Evolutionary conservation across 2,113 vertebrate species (phyloP), one percentile per base, ranked within the genome.

Genomic region (Limanda limanda): DNA sequence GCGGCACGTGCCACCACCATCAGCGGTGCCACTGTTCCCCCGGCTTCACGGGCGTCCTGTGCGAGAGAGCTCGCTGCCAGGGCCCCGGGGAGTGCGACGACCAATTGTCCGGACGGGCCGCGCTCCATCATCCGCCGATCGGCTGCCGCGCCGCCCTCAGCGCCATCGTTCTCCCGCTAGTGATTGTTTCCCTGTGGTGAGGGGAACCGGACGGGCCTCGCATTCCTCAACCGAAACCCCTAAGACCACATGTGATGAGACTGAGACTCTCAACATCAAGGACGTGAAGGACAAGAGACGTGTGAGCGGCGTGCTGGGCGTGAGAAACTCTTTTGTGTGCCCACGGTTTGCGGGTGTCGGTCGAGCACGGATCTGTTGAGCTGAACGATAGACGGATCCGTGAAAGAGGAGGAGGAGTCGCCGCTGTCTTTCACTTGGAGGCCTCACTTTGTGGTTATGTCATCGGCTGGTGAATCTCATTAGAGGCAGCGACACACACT

Each of bases 1-100:
- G 97, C 2, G 98, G 98, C 15, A 96, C 96, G 0, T 99, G 98
- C 91, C 94, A 97, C 91, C 96, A 97, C 92, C 96, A 98, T 24
- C 92, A 96, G 91, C 94, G 95, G 1, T 99, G 98, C 92, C 94
- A 94, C 79, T 99, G 98, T 84, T 94, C 95, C 0, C 88, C 95
- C 0, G 95, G 95, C 35, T 99, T 97, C 93, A 95, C 93, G 0
- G 98, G 98, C 76, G 88, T 98, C 85, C 92, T 97, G 57, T 99
- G 98, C 0, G 97, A 99, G 94, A 95, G 96, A 87, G 73, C 86
- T 14, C 93, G 87, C 23, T 98, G 98, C 64, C 94, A 96, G 65
- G 92, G 93, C 69, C 92, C 93, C 0, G 96, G 95, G 45, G 92
- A 95, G 82, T 98, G 97, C 31, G 78, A 94, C 74, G 74, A 93